Conservation (phyloP, 2,113 vertebrate species). For the Varanus salvator region DNA sequence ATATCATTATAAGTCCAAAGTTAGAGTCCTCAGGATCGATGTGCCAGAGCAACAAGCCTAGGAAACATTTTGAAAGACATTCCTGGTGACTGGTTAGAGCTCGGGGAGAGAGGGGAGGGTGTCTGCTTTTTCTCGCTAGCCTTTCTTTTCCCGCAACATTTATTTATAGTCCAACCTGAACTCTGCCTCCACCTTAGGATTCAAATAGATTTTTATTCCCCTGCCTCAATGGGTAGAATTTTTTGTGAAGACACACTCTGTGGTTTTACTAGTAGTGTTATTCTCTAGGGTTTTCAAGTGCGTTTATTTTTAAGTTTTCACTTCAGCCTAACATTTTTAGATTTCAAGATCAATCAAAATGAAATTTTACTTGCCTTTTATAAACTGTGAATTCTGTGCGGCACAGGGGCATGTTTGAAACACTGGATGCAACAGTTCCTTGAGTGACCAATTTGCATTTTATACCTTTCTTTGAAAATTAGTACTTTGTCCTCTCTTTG, state of each 20-base stretch:
- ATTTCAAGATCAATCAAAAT: constrained; percentile 54
- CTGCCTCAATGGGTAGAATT: neutral
- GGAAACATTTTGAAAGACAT: constrained; percentile 56
- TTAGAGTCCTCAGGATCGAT: constrained; percentile 82
- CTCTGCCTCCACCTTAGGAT: constrained; percentile 45
- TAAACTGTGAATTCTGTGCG: constrained; percentile 68
- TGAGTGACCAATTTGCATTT: constrained; percentile 66
- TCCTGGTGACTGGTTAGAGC: constrained; percentile 19
- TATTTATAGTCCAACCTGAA: constrained; percentile 45
- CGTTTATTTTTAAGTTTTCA: constrained; percentile 56
- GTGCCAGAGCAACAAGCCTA: constrained; percentile 77
- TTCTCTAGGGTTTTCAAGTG: constrained; percentile 62
- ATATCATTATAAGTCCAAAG: constrained; percentile 92
- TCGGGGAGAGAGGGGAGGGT: neutral
- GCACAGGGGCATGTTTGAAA: constrained; percentile 67
- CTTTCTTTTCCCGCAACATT: constrained; percentile 38
- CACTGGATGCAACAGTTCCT: constrained; percentile 55
- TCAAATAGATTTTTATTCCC: constrained; percentile 58
- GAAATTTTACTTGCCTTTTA: constrained; percentile 67
- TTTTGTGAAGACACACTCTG: constrained; percentile 56
- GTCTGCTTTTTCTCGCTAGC: constrained; percentile 22
- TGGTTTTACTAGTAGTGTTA: constrained; percentile 59
- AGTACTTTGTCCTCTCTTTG: constrained; percentile 47
- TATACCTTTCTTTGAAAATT: constrained; percentile 69
- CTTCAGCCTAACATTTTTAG: constrained; percentile 63